phyloP scores from a whole-genome alignment of 1,140 invertebrate genomes.

The Drosophila micromelanica region DNA sequence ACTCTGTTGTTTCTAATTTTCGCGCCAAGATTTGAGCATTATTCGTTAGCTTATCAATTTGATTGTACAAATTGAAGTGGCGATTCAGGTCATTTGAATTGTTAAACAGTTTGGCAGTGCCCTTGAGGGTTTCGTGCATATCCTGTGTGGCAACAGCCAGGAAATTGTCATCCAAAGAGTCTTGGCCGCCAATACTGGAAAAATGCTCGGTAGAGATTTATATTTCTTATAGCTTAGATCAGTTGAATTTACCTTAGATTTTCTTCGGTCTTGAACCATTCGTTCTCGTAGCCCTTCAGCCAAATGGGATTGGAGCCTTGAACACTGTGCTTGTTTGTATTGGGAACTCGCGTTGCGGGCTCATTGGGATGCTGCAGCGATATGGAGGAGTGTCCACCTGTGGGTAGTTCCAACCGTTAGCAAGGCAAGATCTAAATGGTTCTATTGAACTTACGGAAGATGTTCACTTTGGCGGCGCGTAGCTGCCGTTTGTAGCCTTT shows the following conservation, averaged over 20 bases:
- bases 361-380: conserved; percentile 65
- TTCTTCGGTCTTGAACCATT: conserved; percentile 96
- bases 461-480: conserved; percentile 96
- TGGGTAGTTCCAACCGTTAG: neutral
- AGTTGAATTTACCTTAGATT: conserved; percentile 87
- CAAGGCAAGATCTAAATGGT: neutral
- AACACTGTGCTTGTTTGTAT: conserved; percentile 96
- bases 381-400: conserved; percentile 69
- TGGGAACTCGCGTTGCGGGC: conserved; percentile 90
- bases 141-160: conserved; percentile 69
- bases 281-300: conserved; percentile 97
- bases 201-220: no score
- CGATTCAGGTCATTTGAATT: conserved; percentile 86
- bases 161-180: conserved; percentile 94
- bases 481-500: conserved; percentile 93
- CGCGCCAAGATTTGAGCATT: conserved; percentile 87
- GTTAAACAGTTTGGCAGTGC: conserved; percentile 83
- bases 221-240: neutral
- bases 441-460: conserved; percentile 89
- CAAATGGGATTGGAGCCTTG: conserved; percentile 98
- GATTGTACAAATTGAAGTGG: conserved; percentile 88
- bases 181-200: conserved; percentile 88
- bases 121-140: conserved; percentile 78
- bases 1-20: conserved; percentile 94
- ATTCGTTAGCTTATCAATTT: conserved; percentile 87